Evolutionary conservation across 1,140 invertebrate genomes (phyloP).

Genomic region (Drosophila pseudoobscura): DNA sequence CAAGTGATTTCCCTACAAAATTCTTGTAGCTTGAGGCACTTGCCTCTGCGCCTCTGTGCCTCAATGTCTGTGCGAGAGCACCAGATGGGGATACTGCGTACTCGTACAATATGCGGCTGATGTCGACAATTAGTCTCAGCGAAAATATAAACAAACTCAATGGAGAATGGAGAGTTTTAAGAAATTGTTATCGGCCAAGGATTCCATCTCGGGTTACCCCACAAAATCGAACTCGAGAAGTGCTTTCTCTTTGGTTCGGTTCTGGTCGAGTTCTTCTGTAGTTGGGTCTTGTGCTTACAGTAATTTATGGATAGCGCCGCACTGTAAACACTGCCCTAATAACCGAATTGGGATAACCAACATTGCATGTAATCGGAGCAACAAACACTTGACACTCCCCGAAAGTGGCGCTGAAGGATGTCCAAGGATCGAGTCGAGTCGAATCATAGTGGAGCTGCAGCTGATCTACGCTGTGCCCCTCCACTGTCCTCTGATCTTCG

Average conservation of each 20-base stretch:
- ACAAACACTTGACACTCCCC: constrained; percentile 70
- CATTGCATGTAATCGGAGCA: constrained; percentile 71
- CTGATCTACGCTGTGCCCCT: neutral
- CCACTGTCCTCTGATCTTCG: constrained; percentile 10
- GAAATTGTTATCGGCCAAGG: constrained; percentile 70
- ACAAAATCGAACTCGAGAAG: constrained; percentile 16
- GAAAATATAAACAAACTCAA: constrained; percentile 58
- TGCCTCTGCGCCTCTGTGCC: constrained; percentile 38
- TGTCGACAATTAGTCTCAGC: constrained; percentile 70
- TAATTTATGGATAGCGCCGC: constrained; percentile 77
- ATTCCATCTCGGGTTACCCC: constrained; percentile 57
- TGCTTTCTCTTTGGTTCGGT: constrained; percentile 27
- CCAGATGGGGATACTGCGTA: constrained; percentile 18
- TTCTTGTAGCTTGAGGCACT: constrained; percentile 24
- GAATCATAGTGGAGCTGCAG: constrained; percentile 1
- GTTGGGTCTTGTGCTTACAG: constrained; percentile 36
- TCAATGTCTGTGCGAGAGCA: constrained; percentile 33
- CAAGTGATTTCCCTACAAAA: constrained; percentile 40
- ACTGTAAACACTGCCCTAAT: constrained; percentile 74
- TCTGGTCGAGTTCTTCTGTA: neutral
- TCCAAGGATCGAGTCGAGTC: constrained; percentile 17
- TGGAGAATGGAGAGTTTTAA: constrained; percentile 45
- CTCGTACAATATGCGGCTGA: neutral
- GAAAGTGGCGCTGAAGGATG: constrained; percentile 75
- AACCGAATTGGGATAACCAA: constrained; percentile 59